phyloP scores from a whole-genome alignment of 2,797 vertebrate species.

The Molossus alvarezi region DNA sequence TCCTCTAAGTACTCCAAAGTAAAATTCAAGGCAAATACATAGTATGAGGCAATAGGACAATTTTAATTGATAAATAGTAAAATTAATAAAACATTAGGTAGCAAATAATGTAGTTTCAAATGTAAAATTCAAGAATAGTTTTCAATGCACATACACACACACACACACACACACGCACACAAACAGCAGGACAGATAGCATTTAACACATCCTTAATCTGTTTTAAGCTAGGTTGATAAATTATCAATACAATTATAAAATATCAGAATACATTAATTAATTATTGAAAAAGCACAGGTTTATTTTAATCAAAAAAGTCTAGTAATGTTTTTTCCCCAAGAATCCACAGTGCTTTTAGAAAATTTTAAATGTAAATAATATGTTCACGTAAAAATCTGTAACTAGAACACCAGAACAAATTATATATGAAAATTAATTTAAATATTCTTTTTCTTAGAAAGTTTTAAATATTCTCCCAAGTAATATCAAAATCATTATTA shows the following conservation, averaged over 20 bases:
- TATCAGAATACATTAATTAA: background rate
- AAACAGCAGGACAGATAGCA: background rate
- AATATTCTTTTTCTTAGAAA: background rate
- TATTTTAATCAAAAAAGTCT: background rate
- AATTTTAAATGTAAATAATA: slow-evolving; percentile 16
- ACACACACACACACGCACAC: background rate
- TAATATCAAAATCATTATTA: slow-evolving; percentile 14
- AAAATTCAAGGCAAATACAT: background rate
- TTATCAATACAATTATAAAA: background rate
- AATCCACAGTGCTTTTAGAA: background rate
- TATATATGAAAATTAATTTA: slow-evolving; percentile 25
- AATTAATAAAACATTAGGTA: background rate
- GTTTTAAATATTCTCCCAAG: slow-evolving; percentile 9
- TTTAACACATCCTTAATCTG: background rate
- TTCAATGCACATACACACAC: background rate
- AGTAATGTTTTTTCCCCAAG: background rate
- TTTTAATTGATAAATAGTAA: background rate
- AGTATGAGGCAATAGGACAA: background rate
- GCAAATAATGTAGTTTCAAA: background rate
- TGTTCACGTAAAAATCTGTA: background rate
- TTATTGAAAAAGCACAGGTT: background rate
- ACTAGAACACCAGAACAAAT: background rate
- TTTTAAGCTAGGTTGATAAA: background rate
- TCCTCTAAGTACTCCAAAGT: background rate
- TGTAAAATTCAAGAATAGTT: background rate